Evolutionary conservation across 2,888 invertebrate species (phyloP), one percentile per base, ranked within the genome.

Genomic region (Melanargia galathea): DNA sequence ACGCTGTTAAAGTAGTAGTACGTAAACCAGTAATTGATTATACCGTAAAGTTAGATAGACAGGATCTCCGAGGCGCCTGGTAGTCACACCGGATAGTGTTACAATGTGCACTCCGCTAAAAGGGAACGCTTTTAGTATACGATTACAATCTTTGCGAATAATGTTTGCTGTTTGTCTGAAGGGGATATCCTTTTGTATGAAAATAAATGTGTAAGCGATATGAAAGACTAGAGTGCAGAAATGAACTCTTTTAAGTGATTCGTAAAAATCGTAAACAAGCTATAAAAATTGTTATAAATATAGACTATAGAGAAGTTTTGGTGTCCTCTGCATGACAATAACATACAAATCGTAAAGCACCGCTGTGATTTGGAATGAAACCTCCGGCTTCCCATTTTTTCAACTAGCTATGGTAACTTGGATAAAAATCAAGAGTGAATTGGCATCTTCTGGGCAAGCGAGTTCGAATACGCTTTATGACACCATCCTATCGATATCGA

Each of bases 71-170:
- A 35, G 58, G 48, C 58, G 58, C 48, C 58, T 16, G 33, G 49
- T 22, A 43, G 45, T 64, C 60, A 56, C 51, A 56, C 35, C 49
- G 52, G 49, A 65, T 62, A 60, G n/a, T 30, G 46, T 65, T 62
- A 65, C 65, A 38, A 8, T 43, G 30, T 22, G 35, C 30, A 18
- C 56, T 54, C 0, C 18, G 55, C 24, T 59, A 49, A 52, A 57
- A 57, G 56, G 56, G 48, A 62, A 60, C 51, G 51, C 45, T 65
- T 62, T 62, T 63, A 65, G 46, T 60, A 52, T 60, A 49, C 49
- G 65, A 65, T 65, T 60, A 60, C 60, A 46, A 65, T 62, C 62
- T 63, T 62, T 48, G 45, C 55, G 45, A 65, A 63, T 62, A 52
- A 62, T 57, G 55, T 60, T 55, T 48, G 58, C 16, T 54, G 60